Evolutionary conservation across 2,113 vertebrate genomes (phyloP).

Genomic region (Dasyornis broadbenti): DNA sequence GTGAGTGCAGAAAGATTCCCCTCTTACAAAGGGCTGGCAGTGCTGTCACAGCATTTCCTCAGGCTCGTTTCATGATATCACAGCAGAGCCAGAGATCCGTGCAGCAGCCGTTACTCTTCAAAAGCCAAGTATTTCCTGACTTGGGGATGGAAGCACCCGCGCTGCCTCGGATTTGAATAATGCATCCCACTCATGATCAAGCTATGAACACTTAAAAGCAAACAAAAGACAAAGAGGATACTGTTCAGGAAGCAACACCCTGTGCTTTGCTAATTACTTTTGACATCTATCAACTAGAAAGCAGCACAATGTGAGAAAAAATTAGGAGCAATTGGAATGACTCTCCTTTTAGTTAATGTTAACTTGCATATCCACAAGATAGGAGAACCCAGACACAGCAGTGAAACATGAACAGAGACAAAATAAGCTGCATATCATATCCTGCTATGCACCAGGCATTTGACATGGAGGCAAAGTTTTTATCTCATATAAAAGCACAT

Average conservation of each 20-base stretch:
- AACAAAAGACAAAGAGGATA: neutral
- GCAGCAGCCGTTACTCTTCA: constrained; percentile 29
- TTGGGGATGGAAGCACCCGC: constrained; percentile 16
- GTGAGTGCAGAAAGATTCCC: neutral
- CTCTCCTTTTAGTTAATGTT: neutral
- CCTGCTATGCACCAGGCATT: neutral
- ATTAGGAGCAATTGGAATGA: neutral
- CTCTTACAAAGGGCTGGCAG: neutral
- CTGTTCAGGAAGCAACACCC: neutral
- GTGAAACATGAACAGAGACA: neutral
- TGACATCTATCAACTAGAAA: neutral
- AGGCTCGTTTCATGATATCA: neutral
- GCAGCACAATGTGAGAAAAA: neutral
- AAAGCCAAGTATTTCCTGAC: constrained; percentile 59
- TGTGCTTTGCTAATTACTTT: neutral
- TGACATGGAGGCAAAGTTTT: neutral
- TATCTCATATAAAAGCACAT: neutral
- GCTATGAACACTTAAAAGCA: neutral
- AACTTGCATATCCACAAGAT: neutral
- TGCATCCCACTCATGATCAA: neutral
- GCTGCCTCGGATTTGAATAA: neutral
- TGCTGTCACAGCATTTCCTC: neutral
- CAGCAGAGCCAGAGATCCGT: neutral
- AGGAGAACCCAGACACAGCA: neutral
- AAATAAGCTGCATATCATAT: neutral